Base-by-base conservation (phyloP, 2,888 invertebrate species). In the Catonia carolina region DNA sequence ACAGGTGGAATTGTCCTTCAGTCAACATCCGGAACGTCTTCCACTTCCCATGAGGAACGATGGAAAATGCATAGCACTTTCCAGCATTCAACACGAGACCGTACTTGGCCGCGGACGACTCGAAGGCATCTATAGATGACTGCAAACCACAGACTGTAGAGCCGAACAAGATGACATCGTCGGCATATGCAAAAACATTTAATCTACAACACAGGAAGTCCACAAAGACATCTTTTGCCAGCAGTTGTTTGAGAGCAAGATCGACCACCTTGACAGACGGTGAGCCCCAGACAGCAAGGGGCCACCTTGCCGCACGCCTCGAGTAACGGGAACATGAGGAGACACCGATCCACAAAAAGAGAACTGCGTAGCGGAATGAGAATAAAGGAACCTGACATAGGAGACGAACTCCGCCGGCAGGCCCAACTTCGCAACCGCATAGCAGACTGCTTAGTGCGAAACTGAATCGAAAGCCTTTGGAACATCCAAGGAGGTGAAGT, bases 241-340 rank as follows among this genome's bases (percentile, higher is more conserved):
- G 52, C 4, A 59, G 42, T 1, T 31, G 27, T 12, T 12, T 53
- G 2, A 66, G 48, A 10, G 64, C 56, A 1, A 27, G 35, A 33
- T 64, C 62, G 15, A 64, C 45, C 1, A 62, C 60, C 14, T 62
- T 12, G 60, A 74, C 73, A 50, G 74, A 74, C 2, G 72, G 36
- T 1, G 70, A 35, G n/a, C n/a, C n/a, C n/a, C n/a, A 1, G 71
- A 69, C 7, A 69, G 69, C 15, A 73, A 62, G 33, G 73, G 72
- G 61, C 73, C 72, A 0, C 73, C 73, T 62, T 74, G 74, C 45
- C 71, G 69, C 7, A 73, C 73, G 0, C 73, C 72, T 37, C 71
- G 64, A 23, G 67, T 36, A 2, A 45, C 45, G 31, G 33, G 2
- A 4, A 60, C 47, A 12, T 17, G 33, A 10, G 10, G 17, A 10